Evolutionary conservation across 2,113 vertebrate species (phyloP).

Genomic region (Gasterosteus nipponicus): DNA sequence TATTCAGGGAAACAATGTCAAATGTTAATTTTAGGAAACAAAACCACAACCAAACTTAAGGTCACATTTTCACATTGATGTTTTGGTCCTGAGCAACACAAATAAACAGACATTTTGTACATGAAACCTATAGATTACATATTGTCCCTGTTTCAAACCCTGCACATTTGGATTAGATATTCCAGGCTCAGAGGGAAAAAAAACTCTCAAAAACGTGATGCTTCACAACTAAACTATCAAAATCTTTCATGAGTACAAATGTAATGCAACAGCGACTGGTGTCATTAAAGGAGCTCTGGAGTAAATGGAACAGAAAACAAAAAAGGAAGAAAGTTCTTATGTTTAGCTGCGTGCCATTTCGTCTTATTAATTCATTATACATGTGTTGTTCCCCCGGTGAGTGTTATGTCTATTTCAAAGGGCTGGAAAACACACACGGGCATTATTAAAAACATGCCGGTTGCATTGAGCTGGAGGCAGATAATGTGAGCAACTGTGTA

Average conservation of each 20-base stretch:
- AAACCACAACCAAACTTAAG: too few species aligned
- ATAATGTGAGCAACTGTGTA: constrained; percentile 57
- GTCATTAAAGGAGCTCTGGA: background rate
- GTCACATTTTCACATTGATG: too few species aligned
- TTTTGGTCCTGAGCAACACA: too few species aligned
- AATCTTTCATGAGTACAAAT: background rate
- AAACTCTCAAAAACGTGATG: background rate
- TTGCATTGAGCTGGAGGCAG: constrained; percentile 38
- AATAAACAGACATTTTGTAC: too few species aligned
- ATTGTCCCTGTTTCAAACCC: too few species aligned
- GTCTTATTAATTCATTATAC: constrained; percentile 37
- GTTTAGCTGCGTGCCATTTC: background rate
- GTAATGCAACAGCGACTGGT: background rate
- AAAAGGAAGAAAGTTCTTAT: constrained; percentile 2
- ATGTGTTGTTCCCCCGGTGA: constrained; percentile 28
- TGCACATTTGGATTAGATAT: background rate
- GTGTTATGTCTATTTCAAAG: constrained; percentile 34
- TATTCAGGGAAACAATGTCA: too few species aligned
- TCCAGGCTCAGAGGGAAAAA: background rate
- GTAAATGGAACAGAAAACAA: constrained; percentile 3
- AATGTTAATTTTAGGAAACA: too few species aligned
- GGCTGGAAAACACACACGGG: background rate
- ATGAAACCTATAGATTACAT: too few species aligned
- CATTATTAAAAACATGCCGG: constrained; percentile 34
- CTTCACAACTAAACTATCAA: background rate